These are phyloP conservation scores for Salvelinus namaycush DNA, from an alignment of 2,113 vertebrate species.

Conservation along the genomic window DNA sequence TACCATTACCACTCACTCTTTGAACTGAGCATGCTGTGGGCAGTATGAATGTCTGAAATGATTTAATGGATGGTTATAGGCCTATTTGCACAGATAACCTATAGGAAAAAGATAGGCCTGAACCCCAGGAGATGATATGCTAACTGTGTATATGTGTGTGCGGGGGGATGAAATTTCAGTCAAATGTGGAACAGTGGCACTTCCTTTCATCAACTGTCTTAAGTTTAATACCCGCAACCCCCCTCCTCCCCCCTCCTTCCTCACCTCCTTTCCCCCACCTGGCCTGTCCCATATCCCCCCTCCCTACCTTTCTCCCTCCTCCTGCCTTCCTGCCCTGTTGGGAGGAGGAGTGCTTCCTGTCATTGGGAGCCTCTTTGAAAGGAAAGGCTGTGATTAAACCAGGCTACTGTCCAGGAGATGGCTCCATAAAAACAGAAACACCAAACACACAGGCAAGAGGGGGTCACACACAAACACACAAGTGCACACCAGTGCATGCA, in stretches of 20 bases:
- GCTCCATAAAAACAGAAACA: constrained; percentile 68
- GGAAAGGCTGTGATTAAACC: constrained; percentile 67
- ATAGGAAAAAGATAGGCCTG: constrained; percentile 18
- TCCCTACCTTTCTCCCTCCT: constrained; percentile 57
- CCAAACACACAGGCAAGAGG: constrained; percentile 49
- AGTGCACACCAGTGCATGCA: neutral
- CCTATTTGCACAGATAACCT: neutral
- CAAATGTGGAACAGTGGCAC: constrained; percentile 43
- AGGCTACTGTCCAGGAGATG: constrained; percentile 69
- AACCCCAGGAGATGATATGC: constrained; percentile 14
- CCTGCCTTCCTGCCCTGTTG: constrained; percentile 69
- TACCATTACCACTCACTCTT: neutral
- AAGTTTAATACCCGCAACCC: constrained; percentile 65
- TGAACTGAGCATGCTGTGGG: neutral
- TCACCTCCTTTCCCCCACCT: neutral
- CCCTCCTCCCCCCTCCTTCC: constrained; percentile 1
- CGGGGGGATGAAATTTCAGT: constrained; percentile 22
- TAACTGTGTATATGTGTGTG: neutral
- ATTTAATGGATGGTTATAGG: neutral
- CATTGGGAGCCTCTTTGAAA: constrained; percentile 65
- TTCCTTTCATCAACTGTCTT: constrained; percentile 69
- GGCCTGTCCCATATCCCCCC: constrained; percentile 16
- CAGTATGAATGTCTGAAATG: neutral
- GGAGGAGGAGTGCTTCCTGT: constrained; percentile 75
- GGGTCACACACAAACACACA: constrained; percentile 26